These are phyloP conservation scores for Acanthopleura granulata DNA, from an alignment of 2,888 invertebrate genomes.

Conservation along the genomic window DNA sequence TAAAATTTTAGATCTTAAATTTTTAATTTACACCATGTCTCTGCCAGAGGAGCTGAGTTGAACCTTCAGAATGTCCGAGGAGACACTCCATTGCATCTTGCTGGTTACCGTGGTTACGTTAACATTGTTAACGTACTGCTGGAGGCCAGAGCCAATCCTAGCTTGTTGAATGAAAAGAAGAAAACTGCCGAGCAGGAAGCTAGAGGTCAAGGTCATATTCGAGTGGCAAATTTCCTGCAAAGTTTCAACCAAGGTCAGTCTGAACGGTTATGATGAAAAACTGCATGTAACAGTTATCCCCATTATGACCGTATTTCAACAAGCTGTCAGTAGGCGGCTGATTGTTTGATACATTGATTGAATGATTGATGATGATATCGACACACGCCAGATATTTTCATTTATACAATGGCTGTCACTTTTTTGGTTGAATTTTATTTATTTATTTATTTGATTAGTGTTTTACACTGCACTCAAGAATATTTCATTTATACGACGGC, in stretches of 20 bases:
- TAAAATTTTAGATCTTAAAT: background rate
- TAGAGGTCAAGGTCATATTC: constrained; percentile 34
- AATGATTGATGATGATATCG: too few species aligned
- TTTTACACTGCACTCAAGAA: too few species aligned
- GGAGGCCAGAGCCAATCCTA: constrained; percentile 37
- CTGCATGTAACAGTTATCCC: too few species aligned
- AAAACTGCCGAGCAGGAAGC: constrained; percentile 52
- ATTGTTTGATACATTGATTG: too few species aligned
- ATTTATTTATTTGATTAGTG: too few species aligned
- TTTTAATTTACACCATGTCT: background rate
- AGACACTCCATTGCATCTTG: constrained; percentile 51
- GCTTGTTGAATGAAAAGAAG: constrained; percentile 41
- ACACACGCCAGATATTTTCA: too few species aligned
- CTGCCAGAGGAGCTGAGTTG: constrained; percentile 42
- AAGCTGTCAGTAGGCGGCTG: too few species aligned
- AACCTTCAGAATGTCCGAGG: constrained; percentile 47
- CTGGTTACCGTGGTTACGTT: constrained; percentile 45
- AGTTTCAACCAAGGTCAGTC: constrained; percentile 31
- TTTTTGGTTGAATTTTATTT: too few species aligned
- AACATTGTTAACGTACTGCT: constrained; percentile 42
- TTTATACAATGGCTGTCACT: too few species aligned
- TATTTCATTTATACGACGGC: too few species aligned
- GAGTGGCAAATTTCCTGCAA: constrained; percentile 34
- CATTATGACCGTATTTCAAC: too few species aligned
- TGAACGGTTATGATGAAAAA: too few species aligned